Evolutionary conservation across 2,888 invertebrate species (phyloP).

Genomic region (Celastrina argiolus): DNA sequence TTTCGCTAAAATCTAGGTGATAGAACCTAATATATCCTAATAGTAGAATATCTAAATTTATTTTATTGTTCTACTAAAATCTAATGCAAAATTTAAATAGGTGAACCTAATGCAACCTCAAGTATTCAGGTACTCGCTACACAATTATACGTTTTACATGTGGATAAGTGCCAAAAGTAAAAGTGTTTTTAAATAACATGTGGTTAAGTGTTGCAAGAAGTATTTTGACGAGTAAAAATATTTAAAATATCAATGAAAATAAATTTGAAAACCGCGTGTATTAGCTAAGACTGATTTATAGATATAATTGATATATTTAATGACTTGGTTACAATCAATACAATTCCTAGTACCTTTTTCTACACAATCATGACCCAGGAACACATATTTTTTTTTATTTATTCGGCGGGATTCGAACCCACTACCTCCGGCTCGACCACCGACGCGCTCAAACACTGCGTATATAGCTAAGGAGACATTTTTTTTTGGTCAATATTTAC

Average conservation of each 20-base stretch:
- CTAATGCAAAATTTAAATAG: background rate
- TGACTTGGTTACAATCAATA: too few relatives aligned
- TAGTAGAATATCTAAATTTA: background rate
- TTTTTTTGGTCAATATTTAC: background rate
- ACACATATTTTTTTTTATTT: too few relatives aligned
- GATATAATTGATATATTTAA: too few relatives aligned
- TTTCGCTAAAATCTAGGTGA: background rate
- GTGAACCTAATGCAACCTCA: background rate
- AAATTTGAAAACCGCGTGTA: background rate
- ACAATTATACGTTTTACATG: background rate
- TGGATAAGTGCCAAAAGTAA: background rate
- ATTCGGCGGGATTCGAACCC: too few relatives aligned
- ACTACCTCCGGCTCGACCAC: too few relatives aligned
- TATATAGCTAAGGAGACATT: too few relatives aligned
- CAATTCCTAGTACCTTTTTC: too few relatives aligned
- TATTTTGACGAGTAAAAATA: background rate
- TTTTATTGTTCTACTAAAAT: background rate
- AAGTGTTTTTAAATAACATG: conserved; percentile 3
- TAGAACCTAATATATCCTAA: background rate
- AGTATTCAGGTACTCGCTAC: background rate
- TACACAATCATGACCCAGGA: too few relatives aligned
- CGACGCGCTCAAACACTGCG: too few relatives aligned
- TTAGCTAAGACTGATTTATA: too few relatives aligned
- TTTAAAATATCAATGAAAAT: background rate
- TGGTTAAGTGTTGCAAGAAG: background rate